Conservation (phyloP, 2,888 invertebrate genomes). For the Cinara cedri region DNA sequence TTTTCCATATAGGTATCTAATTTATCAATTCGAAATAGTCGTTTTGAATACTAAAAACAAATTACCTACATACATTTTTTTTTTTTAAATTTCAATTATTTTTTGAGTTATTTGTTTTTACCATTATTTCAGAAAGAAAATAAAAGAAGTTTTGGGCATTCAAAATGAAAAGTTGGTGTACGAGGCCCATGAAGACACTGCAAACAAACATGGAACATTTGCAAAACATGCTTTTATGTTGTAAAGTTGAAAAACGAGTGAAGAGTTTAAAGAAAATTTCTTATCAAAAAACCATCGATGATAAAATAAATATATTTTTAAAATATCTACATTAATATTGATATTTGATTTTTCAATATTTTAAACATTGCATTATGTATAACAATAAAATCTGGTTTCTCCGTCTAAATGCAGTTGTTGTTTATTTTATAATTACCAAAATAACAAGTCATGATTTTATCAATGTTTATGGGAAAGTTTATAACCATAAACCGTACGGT, state of each 20-base stretch:
- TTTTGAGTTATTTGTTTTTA: too few relatives aligned
- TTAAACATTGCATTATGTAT: neutral
- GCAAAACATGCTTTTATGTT: constrained; percentile 18
- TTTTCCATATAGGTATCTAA: too few relatives aligned
- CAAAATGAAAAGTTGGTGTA: constrained; percentile 52
- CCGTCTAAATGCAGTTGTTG: neutral
- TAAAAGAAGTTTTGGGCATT: constrained; percentile 51
- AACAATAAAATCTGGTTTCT: constrained; percentile 18
- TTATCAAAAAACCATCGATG: too few relatives aligned
- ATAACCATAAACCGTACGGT: too few relatives aligned
- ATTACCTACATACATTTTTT: too few relatives aligned
- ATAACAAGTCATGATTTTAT: too few relatives aligned
- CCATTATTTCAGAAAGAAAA: constrained; percentile 52
- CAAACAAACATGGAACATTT: constrained; percentile 52
- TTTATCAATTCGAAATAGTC: too few relatives aligned
- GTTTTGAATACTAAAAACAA: too few relatives aligned
- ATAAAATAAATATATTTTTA: too few relatives aligned
- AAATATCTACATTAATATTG: neutral
- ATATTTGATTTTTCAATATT: too few relatives aligned
- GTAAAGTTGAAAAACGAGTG: neutral
- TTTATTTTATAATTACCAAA: neutral
- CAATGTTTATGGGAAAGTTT: too few relatives aligned
- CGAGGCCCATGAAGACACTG: constrained; percentile 53
- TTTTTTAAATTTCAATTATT: too few relatives aligned
- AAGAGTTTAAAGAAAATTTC: neutral